Percentiles rank a stretch among this genome's conserved stretches.
These are phyloP conservation scores for Pseudachorutes palmiensis DNA, from an alignment of 1,140 invertebrate genomes.

Conservation along the genomic window DNA sequence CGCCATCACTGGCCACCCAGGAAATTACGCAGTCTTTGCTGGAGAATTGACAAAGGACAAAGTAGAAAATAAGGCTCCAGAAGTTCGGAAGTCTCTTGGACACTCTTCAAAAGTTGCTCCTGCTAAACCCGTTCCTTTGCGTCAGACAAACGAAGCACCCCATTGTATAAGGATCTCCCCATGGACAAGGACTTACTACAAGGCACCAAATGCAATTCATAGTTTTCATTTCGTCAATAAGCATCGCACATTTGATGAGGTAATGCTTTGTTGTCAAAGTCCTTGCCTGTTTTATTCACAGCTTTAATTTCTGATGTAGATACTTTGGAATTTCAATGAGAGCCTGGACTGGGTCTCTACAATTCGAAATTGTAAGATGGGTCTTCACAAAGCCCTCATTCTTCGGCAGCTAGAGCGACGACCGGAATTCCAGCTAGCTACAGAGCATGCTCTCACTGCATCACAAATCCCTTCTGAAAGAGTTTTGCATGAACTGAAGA, in stretches of 20 bases:
- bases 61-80: background rate
- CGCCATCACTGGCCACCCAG: too few relatives aligned
- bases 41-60: constrained; percentile 8
- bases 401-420: constrained; percentile 28
- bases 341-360: constrained; percentile 33
- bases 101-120: background rate
- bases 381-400: constrained; percentile 31
- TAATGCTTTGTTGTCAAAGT: too few relatives aligned
- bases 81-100: background rate
- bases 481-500: constrained; percentile 21
- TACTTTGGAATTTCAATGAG: constrained; percentile 27
- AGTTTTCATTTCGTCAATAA: constrained; percentile 36
- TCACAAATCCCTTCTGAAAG: background rate
- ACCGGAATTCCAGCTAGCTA: constrained; percentile 31
- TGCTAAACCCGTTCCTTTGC: background rate
- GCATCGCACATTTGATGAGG: constrained; percentile 36
- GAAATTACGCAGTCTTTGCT: too few relatives aligned
- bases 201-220: constrained; percentile 28
- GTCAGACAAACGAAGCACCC: constrained; percentile 9
- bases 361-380: constrained; percentile 28
- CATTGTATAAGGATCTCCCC: constrained; percentile 30
- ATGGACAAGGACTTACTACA: constrained; percentile 26
- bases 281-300: background rate
- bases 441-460: too few relatives aligned
- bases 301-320: constrained; percentile 14